These are phyloP conservation scores for Rhodinocichla rosea DNA, from an alignment of 2,113 vertebrate genomes.

Conservation along the genomic window DNA sequence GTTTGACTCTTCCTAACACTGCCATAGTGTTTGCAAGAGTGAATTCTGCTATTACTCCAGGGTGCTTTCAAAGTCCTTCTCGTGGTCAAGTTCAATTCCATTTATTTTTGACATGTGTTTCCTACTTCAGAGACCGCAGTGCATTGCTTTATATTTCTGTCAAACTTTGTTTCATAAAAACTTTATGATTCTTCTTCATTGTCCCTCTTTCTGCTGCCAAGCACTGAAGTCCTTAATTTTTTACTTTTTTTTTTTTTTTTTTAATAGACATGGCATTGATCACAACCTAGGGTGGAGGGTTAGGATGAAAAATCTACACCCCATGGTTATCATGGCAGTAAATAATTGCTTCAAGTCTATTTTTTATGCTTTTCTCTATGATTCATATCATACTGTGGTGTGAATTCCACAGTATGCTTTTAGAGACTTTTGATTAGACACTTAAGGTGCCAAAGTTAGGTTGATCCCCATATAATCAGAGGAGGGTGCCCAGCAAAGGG, in stretches of 20 bases:
- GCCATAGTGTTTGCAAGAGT: background rate
- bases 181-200: background rate
- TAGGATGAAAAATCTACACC: background rate
- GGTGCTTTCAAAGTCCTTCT: conserved; percentile 14
- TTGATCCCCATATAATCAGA: background rate
- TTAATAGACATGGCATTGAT: background rate
- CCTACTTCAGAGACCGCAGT: background rate
- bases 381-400: background rate
- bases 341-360: background rate
- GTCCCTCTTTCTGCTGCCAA: background rate
- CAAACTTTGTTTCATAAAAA: conserved; percentile 32
- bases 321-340: background rate
- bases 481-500: background rate
- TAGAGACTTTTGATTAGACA: background rate
- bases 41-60: conserved; percentile 42
- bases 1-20: conserved; percentile 30
- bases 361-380: background rate
- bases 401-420: background rate
- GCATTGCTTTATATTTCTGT: conserved; percentile 27
- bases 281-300: background rate
- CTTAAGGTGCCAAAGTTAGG: background rate
- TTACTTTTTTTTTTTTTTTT: background rate
- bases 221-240: background rate
- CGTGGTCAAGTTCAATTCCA: conserved; percentile 51
- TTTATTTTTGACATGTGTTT: conserved; percentile 52